Percentiles rank a stretch among this genome's conserved stretches.
These are phyloP conservation scores for Mormyrops attenuatus DNA, from an alignment of 2,797 vertebrate species.

Conservation along the genomic window DNA sequence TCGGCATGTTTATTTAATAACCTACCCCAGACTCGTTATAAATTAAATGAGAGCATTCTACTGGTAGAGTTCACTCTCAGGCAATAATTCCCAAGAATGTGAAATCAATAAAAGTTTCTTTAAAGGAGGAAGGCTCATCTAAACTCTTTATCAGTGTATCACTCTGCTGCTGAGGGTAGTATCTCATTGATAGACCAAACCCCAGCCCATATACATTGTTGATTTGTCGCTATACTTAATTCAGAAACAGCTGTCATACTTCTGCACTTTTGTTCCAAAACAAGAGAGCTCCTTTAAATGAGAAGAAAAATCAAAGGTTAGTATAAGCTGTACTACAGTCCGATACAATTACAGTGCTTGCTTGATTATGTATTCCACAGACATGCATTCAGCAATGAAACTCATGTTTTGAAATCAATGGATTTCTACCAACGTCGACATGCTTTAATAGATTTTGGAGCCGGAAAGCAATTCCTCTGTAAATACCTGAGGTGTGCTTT, in stretches of 20 bases:
- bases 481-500: conserved; percentile 23
- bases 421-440: conserved; percentile 25
- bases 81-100: conserved; percentile 73
- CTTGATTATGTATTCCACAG: not conserved
- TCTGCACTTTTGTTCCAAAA: not conserved
- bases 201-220: not conserved
- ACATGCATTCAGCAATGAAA: conserved; percentile 27
- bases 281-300: not conserved
- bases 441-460: conserved; percentile 34
- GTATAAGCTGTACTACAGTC: not conserved
- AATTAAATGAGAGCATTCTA: conserved; percentile 71
- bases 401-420: conserved; percentile 21
- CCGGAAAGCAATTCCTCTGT: conserved; percentile 26
- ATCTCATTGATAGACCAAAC: not conserved
- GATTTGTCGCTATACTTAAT: not conserved
- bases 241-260: not conserved
- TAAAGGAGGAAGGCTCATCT: conserved; percentile 63
- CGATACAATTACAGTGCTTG: not conserved
- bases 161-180: conserved; percentile 27
- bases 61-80: conserved; percentile 63
- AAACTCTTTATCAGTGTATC: conserved; percentile 43
- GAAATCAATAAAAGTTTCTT: conserved; percentile 80
- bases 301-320: not conserved
- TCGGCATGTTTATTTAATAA: conserved; percentile 37
- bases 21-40: conserved; percentile 58